phyloP scores from a whole-genome alignment of 2,797 vertebrate species.

The Cottoperca gobio region DNA sequence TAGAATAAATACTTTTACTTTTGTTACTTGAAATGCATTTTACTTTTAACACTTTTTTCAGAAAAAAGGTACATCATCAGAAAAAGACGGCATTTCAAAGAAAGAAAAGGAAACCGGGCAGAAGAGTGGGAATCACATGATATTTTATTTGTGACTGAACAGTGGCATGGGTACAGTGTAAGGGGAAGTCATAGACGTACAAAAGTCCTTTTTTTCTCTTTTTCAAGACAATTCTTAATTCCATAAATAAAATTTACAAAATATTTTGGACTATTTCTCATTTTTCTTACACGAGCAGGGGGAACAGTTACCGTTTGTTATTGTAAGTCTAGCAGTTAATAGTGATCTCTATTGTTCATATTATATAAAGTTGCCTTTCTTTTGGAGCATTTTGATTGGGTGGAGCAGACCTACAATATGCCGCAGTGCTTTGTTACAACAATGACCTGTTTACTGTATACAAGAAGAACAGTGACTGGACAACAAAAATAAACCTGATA shows the following conservation, averaged over 20 bases:
- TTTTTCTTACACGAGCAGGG: slow-evolving; percentile 72
- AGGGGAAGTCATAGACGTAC: slow-evolving; percentile 76
- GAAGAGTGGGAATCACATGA: slow-evolving; percentile 74
- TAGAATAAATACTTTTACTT: neutral
- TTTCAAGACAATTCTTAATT: slow-evolving; percentile 74
- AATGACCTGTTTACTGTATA: slow-evolving; percentile 70
- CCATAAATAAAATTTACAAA: slow-evolving; percentile 85
- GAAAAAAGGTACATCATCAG: neutral
- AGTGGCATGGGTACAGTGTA: slow-evolving; percentile 79
- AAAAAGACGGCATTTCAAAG: neutral
- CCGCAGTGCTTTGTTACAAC: slow-evolving; percentile 72
- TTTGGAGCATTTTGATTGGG: slow-evolving; percentile 45
- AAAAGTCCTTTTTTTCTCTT: slow-evolving; percentile 77
- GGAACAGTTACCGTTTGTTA: slow-evolving; percentile 66
- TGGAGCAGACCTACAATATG: slow-evolving; percentile 65
- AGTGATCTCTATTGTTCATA: slow-evolving; percentile 68
- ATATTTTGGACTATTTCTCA: slow-evolving; percentile 77
- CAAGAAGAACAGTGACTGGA: slow-evolving; percentile 65
- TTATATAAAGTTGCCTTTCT: slow-evolving; percentile 59
- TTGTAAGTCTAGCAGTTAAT: slow-evolving; percentile 70
- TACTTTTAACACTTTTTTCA: neutral
- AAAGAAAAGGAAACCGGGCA: neutral
- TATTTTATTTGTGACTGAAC: slow-evolving; percentile 83
- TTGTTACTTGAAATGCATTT: neutral
- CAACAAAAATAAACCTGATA: slow-evolving; percentile 67